A percentile compares a stretch with the other conserved stretches of the same genome.
phyloP scores from a whole-genome alignment of 2,888 invertebrate species.

The Plebejus anna region DNA sequence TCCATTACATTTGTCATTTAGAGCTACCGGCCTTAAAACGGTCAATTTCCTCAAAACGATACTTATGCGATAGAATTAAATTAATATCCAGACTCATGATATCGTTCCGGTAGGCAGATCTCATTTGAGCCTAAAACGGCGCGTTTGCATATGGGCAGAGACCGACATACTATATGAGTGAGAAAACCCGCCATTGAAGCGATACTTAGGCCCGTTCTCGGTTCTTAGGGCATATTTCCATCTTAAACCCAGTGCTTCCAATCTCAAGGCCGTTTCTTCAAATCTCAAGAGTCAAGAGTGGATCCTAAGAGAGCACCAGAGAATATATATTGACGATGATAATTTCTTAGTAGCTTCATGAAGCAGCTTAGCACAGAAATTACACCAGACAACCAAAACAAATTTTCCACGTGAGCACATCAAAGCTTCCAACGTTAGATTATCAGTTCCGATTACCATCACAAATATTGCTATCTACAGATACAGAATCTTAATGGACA shows the following conservation, averaged over 20 bases:
- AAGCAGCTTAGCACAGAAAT: too few species aligned
- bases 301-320: too few species aligned
- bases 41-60: not conserved
- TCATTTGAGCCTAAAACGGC: too few species aligned
- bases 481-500: not conserved
- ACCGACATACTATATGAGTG: not conserved
- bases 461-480: too few species aligned
- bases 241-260: not conserved
- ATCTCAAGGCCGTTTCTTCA: not conserved
- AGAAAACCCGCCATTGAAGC: not conserved
- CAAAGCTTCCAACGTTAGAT: too few species aligned
- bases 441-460: too few species aligned
- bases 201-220: not conserved
- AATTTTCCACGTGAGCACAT: too few species aligned
- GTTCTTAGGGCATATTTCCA: not conserved
- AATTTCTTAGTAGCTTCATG: too few species aligned
- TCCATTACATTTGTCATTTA: not conserved
- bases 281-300: not conserved
- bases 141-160: too few species aligned
- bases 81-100: not conserved
- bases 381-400: too few species aligned
- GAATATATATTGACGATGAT: too few species aligned
- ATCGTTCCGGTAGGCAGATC: too few species aligned
- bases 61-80: not conserved
- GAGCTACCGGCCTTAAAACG: not conserved